phyloP scores from a whole-genome alignment of 2,797 vertebrate species.

The Erpetoichthys calabaricus region DNA sequence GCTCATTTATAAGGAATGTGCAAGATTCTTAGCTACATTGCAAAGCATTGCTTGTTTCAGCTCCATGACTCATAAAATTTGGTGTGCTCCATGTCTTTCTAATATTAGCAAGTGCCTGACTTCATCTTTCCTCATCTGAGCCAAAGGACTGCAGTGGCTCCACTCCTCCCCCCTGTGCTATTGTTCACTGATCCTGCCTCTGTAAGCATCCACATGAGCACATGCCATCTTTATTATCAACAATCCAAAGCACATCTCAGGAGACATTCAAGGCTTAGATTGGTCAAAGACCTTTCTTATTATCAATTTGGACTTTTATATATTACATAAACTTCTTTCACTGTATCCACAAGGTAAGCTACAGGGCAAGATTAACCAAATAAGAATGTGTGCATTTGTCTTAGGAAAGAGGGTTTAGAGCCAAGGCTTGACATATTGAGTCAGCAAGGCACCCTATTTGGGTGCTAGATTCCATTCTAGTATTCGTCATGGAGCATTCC shows the following conservation, averaged over 20 bases:
- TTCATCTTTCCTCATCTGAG: not conserved
- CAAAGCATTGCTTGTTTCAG: constrained; percentile 5
- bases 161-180: not conserved
- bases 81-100: constrained; percentile 1
- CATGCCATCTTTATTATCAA: too few relatives aligned
- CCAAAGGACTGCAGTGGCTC: not conserved
- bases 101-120: constrained; percentile 4
- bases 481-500: not conserved
- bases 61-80: constrained; percentile 3
- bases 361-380: too few relatives aligned
- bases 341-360: too few relatives aligned
- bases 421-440: not conserved
- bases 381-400: not conserved
- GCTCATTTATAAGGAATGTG: constrained; percentile 2
- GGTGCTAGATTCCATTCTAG: not conserved
- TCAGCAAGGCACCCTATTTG: not conserved
- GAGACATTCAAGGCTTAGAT: too few relatives aligned
- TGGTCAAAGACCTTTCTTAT: too few relatives aligned
- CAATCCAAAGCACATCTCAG: too few relatives aligned
- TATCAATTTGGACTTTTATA: too few relatives aligned
- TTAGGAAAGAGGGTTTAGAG: not conserved
- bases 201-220: too few relatives aligned
- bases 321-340: too few relatives aligned
- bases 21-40: not conserved
- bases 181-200: too few relatives aligned